These are phyloP conservation scores for Sarcophaga bullata DNA, from an alignment of 1,140 invertebrate species.

Conservation along the genomic window DNA sequence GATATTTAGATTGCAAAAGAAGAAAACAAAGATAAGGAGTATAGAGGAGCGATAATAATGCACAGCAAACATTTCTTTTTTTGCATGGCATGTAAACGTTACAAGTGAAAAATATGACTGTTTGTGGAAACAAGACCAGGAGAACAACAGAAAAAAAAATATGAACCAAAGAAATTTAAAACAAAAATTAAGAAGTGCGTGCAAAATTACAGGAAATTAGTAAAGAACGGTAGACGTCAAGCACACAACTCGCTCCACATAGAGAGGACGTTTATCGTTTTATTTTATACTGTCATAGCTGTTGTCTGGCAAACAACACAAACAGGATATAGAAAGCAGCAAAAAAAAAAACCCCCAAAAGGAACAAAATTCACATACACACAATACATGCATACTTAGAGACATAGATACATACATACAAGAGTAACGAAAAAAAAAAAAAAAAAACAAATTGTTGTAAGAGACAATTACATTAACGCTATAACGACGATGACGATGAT, in stretches of 20 bases:
- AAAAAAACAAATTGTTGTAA: not conserved
- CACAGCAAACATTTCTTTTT: not conserved
- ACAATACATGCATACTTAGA: too few relatives aligned
- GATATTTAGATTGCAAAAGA: not conserved
- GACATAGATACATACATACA: too few relatives aligned
- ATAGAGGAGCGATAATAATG: not conserved
- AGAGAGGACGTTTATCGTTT: too few relatives aligned
- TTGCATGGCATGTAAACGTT: not conserved
- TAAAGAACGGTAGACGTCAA: slow-evolving; percentile 4
- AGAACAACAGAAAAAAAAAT: not conserved
- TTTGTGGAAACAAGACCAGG: too few relatives aligned
- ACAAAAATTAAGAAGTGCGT: slow-evolving; percentile 6
- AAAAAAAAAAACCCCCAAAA: not conserved
- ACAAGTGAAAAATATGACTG: not conserved
- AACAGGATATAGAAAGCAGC: not conserved
- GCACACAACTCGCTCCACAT: not conserved
- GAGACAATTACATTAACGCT: not conserved
- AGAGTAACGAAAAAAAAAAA: not conserved
- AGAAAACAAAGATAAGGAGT: not conserved
- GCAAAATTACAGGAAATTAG: slow-evolving; percentile 14
- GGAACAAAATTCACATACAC: not conserved
- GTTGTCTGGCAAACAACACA: not conserved
- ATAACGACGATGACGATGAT: not conserved
- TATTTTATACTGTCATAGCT: too few relatives aligned
- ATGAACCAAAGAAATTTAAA: not conserved